Evolutionary conservation across 2,888 invertebrate genomes (phyloP).

Genomic region (Aporophyla lueneburgensis): DNA sequence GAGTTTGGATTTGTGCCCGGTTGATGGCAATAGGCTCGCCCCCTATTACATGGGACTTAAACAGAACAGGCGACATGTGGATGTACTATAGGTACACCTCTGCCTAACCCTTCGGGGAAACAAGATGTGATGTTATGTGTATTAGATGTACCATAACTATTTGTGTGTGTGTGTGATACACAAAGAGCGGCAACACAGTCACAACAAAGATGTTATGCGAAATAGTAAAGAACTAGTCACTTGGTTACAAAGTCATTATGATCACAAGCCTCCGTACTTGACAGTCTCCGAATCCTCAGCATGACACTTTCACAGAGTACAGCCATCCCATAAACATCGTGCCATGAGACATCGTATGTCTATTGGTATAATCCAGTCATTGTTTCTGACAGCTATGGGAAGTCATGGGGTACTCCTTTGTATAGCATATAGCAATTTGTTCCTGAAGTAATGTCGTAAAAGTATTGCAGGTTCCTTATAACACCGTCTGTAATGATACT

Average conservation of each 20-base stretch:
- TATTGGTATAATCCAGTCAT: slow-evolving; percentile 23
- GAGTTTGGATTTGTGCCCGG: too few species aligned
- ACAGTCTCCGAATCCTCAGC: not conserved
- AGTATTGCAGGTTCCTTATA: too few species aligned
- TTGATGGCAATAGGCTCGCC: too few species aligned
- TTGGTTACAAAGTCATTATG: not conserved
- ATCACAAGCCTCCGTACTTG: not conserved
- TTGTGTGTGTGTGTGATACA: not conserved
- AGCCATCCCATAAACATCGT: slow-evolving; percentile 19
- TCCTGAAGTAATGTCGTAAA: too few species aligned
- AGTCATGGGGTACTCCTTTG: slow-evolving; percentile 30
- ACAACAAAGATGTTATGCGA: too few species aligned
- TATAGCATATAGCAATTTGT: not conserved
- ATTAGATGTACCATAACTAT: too few species aligned
- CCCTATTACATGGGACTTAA: too few species aligned
- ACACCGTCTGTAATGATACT: too few species aligned
- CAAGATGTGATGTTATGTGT: not conserved
- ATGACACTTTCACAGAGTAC: not conserved
- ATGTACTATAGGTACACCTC: too few species aligned
- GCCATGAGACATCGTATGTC: slow-evolving; percentile 13
- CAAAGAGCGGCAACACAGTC: too few species aligned
- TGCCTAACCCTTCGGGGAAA: too few species aligned
- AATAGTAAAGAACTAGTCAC: not conserved
- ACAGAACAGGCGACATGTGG: too few species aligned
- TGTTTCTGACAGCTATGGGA: slow-evolving; percentile 47